Conservation (phyloP, 2,797 vertebrate species). For the Urosaurus nigricauda region DNA sequence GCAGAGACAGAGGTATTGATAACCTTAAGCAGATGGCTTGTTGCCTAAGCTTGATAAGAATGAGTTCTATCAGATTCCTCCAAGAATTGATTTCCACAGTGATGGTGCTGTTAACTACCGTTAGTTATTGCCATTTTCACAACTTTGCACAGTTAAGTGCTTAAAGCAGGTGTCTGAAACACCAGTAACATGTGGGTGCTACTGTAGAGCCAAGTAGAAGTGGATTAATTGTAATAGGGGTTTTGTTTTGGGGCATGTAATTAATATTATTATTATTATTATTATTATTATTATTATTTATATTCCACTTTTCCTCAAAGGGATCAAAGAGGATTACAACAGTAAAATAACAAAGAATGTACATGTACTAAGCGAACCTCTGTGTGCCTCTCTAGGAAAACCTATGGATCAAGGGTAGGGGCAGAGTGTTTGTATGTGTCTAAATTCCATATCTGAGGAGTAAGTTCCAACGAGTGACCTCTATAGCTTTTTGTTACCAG, state of each 20-base stretch:
- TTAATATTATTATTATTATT: no score
- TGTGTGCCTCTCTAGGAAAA: neutral
- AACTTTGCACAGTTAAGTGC: neutral
- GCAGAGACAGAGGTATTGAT: constrained; percentile 17
- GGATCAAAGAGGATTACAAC: no score
- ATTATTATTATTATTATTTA: no score
- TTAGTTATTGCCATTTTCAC: neutral
- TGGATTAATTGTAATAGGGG: neutral
- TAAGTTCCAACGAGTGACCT: neutral
- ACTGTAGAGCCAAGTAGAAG: neutral
- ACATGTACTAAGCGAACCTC: no score
- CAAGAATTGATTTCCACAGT: neutral
- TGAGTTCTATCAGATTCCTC: neutral
- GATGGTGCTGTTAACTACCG: neutral
- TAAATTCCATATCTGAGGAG: neutral
- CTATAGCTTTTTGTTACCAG: neutral
- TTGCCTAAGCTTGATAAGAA: neutral
- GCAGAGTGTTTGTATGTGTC: no score
- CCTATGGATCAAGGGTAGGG: neutral
- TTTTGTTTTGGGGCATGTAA: no score
- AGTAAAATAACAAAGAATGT: no score
- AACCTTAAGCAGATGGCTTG: neutral
- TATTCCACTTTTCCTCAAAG: no score
- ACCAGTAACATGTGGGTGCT: neutral
- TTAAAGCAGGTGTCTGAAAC: no score